Base-by-base conservation (phyloP, 53 echinoderm and acorn worm species). In the Echinometra lucunter region DNA sequence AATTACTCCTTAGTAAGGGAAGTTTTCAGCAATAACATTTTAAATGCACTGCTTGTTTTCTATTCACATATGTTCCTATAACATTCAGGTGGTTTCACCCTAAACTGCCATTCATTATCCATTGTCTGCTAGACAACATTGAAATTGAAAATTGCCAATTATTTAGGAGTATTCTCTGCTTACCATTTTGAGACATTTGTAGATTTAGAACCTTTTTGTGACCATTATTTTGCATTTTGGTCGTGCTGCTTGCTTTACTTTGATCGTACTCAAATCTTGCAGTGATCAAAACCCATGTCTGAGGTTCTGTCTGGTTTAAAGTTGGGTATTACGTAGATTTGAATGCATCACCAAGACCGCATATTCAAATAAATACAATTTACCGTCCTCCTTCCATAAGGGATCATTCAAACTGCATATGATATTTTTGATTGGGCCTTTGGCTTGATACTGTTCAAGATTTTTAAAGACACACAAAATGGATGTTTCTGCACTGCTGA, bases 31-130 rank as follows among this genome's bases (percentile, higher is more conserved):
- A 85, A 85, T 49, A 47, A 85, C n/a, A n/a, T 85, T n/a, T n/a
- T 45, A 28, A 85, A 85, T 85, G 85, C 85, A 85, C 85, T 85
- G 85, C 85, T 85, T 85, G 47, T n/a, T 85, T 47, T 85, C 85
- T 85, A 85, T 85, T 85, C 85, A 49, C 85, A 19, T 21, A n/a
- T 53, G 45, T 85, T 85, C 47, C 49, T 85, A 4, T n/a, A 49
- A 69, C 12, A 69, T 69, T 69, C 69, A 69, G 69, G 69, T 69
- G 69, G 69, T 69, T 69, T 85, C 18, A 40, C 42, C 23, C 42
- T 78, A 78, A 85, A 85, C 85, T 85, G 85, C 85, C 85, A 85
- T 27, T 85, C 81, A 35, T 44, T 85, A 44, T 81, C 38, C 44
- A 23, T 21, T 16, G 45, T n/a, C 45, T 85, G 18, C 6, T 47